Percentiles rank a stretch among this genome's conserved stretches.
phyloP scores from a whole-genome alignment of 1,140 invertebrate genomes.

The Tyrophagus putrescentiae region DNA sequence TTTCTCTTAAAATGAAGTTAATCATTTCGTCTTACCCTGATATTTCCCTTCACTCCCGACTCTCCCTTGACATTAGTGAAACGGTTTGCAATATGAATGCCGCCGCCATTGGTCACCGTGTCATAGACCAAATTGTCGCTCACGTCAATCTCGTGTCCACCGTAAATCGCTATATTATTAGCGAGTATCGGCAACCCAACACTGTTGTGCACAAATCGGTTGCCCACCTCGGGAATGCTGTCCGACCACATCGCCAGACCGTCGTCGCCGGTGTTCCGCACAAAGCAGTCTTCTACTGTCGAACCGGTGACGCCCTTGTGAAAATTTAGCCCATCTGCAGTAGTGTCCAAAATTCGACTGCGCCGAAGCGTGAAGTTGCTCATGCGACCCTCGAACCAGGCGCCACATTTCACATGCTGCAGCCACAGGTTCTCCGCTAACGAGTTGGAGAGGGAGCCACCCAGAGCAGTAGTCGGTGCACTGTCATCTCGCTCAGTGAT shows the following conservation, averaged over 20 bases:
- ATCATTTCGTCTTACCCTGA: too few species aligned
- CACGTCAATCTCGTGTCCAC: not conserved
- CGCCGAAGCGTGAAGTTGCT: not conserved
- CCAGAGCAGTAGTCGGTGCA: not conserved
- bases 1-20: too few species aligned
- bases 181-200: not conserved
- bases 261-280: slow-evolving; percentile 11
- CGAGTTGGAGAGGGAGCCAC: not conserved
- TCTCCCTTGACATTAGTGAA: slow-evolving; percentile 4
- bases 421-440: slow-evolving; percentile 9
- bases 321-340: slow-evolving; percentile 13
- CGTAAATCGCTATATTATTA: slow-evolving; percentile 15
- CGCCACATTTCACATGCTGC: slow-evolving; percentile 10
- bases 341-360: slow-evolving; percentile 11
- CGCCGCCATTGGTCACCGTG: slow-evolving; percentile 11
- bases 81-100: slow-evolving; percentile 8
- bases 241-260: slow-evolving; percentile 10
- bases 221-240: not conserved
- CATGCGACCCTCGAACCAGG: slow-evolving; percentile 10
- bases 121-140: slow-evolving; percentile 10
- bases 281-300: not conserved
- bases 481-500: slow-evolving; percentile 7
- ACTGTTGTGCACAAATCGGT: not conserved
- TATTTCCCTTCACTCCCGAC: not conserved
- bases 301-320: not conserved